Evolutionary conservation across 2,888 invertebrate genomes (phyloP).

Genomic region (Polia nebulosa): DNA sequence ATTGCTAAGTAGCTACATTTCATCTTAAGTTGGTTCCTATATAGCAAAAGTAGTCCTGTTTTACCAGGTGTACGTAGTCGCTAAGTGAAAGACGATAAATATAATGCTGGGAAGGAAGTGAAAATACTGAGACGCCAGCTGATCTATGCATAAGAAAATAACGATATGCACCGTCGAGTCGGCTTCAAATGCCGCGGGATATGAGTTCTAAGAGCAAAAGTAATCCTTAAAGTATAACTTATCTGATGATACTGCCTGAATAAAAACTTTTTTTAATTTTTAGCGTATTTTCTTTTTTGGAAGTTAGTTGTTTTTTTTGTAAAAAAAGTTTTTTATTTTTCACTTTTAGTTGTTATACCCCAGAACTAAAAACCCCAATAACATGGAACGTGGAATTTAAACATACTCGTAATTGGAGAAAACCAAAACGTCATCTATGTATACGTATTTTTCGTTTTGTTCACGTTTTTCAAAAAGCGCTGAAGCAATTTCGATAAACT

Average conservation of each 20-base stretch:
- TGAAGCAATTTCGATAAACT: no score
- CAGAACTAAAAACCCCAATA: no score
- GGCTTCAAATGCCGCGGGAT: neutral
- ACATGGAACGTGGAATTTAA: no score
- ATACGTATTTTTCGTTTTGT: no score
- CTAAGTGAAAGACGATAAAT: conserved; percentile 36
- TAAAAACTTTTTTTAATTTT: no score
- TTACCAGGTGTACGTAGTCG: conserved; percentile 8
- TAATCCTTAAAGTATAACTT: conserved; percentile 1
- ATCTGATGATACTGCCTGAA: neutral
- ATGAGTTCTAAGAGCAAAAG: conserved; percentile 10
- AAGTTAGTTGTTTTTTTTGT: no score
- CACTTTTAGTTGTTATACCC: no score
- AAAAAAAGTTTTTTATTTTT: no score
- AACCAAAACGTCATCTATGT: no score
- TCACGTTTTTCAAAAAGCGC: no score
- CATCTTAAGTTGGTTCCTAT: neutral
- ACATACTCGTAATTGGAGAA: no score
- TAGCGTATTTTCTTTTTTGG: no score
- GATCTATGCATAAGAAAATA: conserved; percentile 26
- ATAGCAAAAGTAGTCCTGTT: conserved; percentile 17
- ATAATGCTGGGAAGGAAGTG: conserved; percentile 34
- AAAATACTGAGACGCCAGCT: conserved; percentile 32
- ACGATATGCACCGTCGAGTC: conserved; percentile 5
- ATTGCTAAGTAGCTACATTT: neutral